Evolutionary conservation across 2,888 invertebrate genomes (phyloP), one percentile per base, ranked within the genome.

Genomic region (Ecliptopera silaceata): DNA sequence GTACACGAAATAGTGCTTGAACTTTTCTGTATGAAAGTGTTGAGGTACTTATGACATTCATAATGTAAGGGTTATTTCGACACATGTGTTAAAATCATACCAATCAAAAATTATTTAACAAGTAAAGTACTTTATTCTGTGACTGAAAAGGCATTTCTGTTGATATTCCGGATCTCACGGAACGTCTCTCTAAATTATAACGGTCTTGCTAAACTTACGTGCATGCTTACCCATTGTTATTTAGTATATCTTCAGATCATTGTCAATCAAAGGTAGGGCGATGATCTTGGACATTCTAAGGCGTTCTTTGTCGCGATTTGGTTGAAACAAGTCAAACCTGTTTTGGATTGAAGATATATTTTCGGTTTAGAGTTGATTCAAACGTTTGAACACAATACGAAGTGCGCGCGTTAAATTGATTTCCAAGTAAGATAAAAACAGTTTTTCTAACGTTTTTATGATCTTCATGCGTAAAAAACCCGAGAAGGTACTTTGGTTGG

Each of bases 151-250:
- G n/a, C 12, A 13, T 38, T 32, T 45, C 22, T 13, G 15, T 29
- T 58, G 57, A 58, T 59, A 70, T 75, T 65, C 80, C 81, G 79
- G 77, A 84, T 80, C 80, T 80, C 73, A 70, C 73, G 72, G 71
- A 74, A 69, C 75, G 75, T 75, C 74, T 78, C 76, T 82, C 70
- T 73, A 75, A 82, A 80, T 81, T 72, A 73, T 85, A 87, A 86
- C 85, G 85, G 85, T 67, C 64, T 65, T 69, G 64, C 53, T 60
- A 64, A 51, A 62, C 49, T 59, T 59, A 56, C 44, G 57, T 53
- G 51, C 22, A 13, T 13, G 15, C 22, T 13, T 42, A 39, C 39
- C 61, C 61, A 62, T 66, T 66, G 67, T 70, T 57, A 52, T 51
- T 54, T 61, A 63, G 65, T 64, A 63, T 69, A 56, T 66, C 68